Evolutionary conservation across 2,888 invertebrate genomes (phyloP).

Genomic region (Herminia tarsipennalis): DNA sequence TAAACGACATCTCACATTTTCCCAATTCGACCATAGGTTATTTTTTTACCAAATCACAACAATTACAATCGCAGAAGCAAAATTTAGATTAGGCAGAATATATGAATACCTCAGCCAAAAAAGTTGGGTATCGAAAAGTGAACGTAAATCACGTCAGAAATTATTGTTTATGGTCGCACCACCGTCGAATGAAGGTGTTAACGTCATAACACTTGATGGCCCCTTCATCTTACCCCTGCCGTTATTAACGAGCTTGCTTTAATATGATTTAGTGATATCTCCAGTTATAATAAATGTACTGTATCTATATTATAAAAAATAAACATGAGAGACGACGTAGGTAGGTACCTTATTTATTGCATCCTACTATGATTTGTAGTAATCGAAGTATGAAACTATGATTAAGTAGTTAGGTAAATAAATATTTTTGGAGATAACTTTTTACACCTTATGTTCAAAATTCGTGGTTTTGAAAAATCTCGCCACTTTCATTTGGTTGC

Average conservation of each 20-base stretch:
- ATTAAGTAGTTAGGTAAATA: too few species aligned
- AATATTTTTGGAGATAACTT: not conserved
- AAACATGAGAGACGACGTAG: not conserved
- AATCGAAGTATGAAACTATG: not conserved
- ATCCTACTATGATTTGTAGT: constrained; percentile 3
- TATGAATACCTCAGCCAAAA: constrained; percentile 4
- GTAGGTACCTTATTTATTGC: constrained; percentile 6
- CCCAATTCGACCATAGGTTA: too few species aligned
- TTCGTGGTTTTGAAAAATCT: too few species aligned
- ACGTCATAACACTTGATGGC: constrained; percentile 61
- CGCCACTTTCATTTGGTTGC: too few species aligned
- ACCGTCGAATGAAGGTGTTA: constrained; percentile 60
- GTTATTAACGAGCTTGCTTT: constrained; percentile 53
- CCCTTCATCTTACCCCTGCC: constrained; percentile 50
- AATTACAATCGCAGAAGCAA: not conserved
- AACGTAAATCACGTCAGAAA: constrained; percentile 59
- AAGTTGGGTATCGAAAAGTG: constrained; percentile 29
- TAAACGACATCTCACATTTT: too few species aligned
- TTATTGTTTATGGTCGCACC: constrained; percentile 61
- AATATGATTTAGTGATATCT: constrained; percentile 57
- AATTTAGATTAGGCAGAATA: constrained; percentile 1
- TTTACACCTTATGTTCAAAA: constrained; percentile 2
- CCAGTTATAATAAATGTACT: constrained; percentile 14
- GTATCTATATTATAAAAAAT: constrained; percentile 13
- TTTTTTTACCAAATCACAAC: not conserved